Evolutionary conservation across 23 tunicate species (phyloP), one percentile per base, ranked within the genome.

Genomic region (Clavelina lepadiformis): DNA sequence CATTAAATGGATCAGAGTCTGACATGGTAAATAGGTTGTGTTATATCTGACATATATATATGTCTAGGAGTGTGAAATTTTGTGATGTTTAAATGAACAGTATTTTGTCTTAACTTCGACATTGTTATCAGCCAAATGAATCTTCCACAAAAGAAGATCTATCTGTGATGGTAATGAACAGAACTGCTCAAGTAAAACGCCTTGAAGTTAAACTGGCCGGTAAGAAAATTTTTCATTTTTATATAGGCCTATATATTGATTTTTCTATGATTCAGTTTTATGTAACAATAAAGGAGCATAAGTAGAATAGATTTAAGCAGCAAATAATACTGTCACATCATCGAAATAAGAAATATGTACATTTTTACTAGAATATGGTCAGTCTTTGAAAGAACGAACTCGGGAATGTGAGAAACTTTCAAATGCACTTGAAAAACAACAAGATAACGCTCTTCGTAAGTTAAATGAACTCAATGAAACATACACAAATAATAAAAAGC

Each of bases 161-260:
- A 30, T 47, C 56, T 26, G 22, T 80, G 27, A 72, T 72, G 59
- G 44, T 89, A 21, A 32, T 75, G 56, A 57, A 84, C 22, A 69
- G 77, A 34, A 75, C 89, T 1, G 68, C 73, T 1, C 84, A 89
- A 70, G 71, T 89, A n/a, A 89, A 89, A 54, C 44, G 82, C 62
- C 19, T 81, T 33, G 97, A 89, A 69, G 86, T 89, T 2, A 89
- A 89, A 56, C 50, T 89, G 33, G 78, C 97, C 30, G 94, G 83
- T 85, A 23, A 7, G 58, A 58, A 46, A n/a, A n/a, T n/a, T n/a
- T n/a, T n/a, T n/a, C n/a, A n/a, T n/a, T n/a, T n/a, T n/a, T n/a
- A n/a, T n/a, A n/a, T n/a, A n/a, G n/a, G n/a, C n/a, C n/a, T n/a
- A n/a, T n/a, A n/a, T n/a, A n/a, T n/a, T n/a, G n/a, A n/a, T n/a